Conservation (phyloP, 2,797 vertebrate species). For the Cuniculus paca region DNA sequence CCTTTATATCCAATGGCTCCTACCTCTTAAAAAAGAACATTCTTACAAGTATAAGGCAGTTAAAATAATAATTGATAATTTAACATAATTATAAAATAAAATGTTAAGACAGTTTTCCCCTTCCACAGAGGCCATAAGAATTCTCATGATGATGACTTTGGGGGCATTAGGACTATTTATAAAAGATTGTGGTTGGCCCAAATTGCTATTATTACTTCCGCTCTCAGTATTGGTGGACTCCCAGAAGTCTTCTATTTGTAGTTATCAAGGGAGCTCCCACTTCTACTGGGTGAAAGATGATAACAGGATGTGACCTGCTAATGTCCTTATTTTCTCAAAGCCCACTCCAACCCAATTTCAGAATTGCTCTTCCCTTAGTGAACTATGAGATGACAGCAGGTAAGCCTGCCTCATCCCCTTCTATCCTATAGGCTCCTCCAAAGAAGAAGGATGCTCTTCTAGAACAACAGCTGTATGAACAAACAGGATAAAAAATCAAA, state of each 20-base stretch:
- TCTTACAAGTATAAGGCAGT: conserved; percentile 38
- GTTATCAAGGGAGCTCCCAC: not conserved
- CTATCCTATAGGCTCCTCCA: not conserved
- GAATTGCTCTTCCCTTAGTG: not conserved
- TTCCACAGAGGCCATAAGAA: conserved; percentile 48
- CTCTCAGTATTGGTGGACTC: not conserved
- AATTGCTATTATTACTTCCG: conserved; percentile 8
- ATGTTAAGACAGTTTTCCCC: conserved; percentile 17
- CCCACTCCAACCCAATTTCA: not conserved
- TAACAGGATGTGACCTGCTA: not conserved
- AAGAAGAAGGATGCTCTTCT: conserved; percentile 22
- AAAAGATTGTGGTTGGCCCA: conserved; percentile 51
- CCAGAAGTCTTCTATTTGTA: conserved; percentile 25
- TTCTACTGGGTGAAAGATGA: conserved; percentile 11
- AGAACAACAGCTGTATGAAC: conserved; percentile 22
- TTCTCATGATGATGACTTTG: conserved; percentile 58
- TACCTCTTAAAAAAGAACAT: conserved; percentile 15
- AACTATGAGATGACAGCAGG: not conserved
- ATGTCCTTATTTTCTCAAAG: not conserved
- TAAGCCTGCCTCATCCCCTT: not conserved
- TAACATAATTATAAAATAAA: conserved; percentile 68
- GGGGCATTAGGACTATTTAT: conserved; percentile 36
- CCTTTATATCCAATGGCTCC: not conserved
- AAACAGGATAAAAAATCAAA: conserved; percentile 18
- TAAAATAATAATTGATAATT: conserved; percentile 58